These are phyloP conservation scores for Thamnophis elegans DNA, from an alignment of 2,797 vertebrate genomes.

Conservation along the genomic window DNA sequence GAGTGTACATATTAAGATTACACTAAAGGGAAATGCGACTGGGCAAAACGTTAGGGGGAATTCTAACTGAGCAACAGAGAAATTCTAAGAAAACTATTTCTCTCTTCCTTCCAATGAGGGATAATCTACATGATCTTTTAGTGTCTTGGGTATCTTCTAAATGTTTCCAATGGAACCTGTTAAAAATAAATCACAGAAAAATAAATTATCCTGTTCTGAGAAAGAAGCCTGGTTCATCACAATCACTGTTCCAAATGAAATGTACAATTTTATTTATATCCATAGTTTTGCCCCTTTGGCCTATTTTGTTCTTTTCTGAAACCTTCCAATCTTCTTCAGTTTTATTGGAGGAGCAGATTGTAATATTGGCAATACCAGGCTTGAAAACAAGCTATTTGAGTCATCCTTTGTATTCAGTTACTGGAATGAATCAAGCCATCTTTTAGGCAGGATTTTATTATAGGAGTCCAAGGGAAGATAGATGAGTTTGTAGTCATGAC, in stretches of 20 bases:
- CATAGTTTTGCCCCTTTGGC: background rate
- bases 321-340: background rate
- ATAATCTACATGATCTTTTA: background rate
- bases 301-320: background rate
- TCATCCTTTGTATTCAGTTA: constrained; percentile 1
- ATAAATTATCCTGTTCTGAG: background rate
- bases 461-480: constrained; percentile 19
- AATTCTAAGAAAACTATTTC: background rate
- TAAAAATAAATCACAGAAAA: background rate
- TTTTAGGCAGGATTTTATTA: constrained; percentile 29
- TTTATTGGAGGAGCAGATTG: background rate
- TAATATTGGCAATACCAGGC: background rate
- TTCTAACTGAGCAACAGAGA: background rate
- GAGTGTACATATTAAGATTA: background rate
- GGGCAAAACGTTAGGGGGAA: background rate
- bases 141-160: background rate
- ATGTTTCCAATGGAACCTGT: background rate
- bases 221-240: background rate
- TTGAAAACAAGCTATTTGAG: background rate
- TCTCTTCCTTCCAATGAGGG: background rate
- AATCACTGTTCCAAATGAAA: background rate
- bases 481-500: constrained; percentile 23
- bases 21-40: background rate
- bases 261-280: constrained; percentile 4
- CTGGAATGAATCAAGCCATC: constrained; percentile 4